Evolutionary conservation across 2,888 invertebrate genomes (phyloP).

Genomic region (Heliconius erato): DNA sequence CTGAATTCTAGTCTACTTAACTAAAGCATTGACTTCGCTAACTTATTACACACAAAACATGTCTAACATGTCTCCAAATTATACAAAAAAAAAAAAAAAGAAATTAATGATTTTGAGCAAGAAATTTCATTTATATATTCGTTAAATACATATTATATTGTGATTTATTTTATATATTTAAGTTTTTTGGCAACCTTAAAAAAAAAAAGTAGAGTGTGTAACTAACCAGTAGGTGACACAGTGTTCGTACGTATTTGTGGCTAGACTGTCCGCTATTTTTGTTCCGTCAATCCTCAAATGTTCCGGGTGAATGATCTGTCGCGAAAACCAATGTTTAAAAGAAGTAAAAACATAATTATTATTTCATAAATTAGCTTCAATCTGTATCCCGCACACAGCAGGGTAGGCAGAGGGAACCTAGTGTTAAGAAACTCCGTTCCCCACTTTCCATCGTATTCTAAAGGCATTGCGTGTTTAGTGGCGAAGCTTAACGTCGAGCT

Average conservation of each 20-base stretch:
- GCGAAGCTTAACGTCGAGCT: too few relatives aligned
- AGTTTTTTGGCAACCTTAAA: background rate
- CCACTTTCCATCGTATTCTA: too few relatives aligned
- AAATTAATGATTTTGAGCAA: background rate
- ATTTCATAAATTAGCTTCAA: too few relatives aligned
- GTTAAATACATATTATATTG: background rate
- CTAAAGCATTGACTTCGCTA: too few relatives aligned
- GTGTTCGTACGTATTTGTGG: constrained; percentile 50
- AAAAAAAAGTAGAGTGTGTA: background rate
- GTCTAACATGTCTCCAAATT: too few relatives aligned
- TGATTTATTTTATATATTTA: background rate
- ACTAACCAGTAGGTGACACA: constrained; percentile 38
- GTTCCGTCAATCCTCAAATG: constrained; percentile 67
- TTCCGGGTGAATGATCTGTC: constrained; percentile 69
- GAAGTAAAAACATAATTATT: background rate
- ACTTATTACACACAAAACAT: too few relatives aligned
- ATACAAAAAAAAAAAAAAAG: too few relatives aligned
- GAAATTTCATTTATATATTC: background rate
- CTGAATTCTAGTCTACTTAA: too few relatives aligned
- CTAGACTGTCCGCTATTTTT: constrained; percentile 62
- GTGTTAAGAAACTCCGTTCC: too few relatives aligned
- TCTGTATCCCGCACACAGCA: too few relatives aligned
- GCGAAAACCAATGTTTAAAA: constrained; percentile 58
- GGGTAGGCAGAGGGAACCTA: too few relatives aligned
- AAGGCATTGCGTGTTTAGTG: too few relatives aligned